phyloP scores from a whole-genome alignment of 2,797 vertebrate genomes.

The Pipistrellus pipistrellus region DNA sequence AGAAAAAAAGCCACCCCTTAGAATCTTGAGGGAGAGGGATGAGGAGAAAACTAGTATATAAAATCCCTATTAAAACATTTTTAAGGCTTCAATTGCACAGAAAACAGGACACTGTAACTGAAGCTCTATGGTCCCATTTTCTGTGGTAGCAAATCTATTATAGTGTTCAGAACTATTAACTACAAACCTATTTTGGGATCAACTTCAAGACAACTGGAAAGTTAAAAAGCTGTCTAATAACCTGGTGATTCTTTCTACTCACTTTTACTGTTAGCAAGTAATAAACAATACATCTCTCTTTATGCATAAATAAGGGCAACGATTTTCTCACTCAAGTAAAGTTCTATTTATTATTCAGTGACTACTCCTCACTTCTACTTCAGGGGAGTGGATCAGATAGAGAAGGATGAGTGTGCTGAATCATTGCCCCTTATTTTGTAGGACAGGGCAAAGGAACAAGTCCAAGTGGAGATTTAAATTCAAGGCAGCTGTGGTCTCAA shows the following conservation, averaged over 20 bases:
- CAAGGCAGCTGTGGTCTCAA: constrained; percentile 71
- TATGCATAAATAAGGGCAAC: constrained; percentile 22
- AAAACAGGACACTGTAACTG: constrained; percentile 49
- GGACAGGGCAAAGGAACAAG: constrained; percentile 42
- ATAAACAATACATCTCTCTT: neutral
- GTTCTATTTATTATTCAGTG: constrained; percentile 33
- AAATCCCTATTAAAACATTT: constrained; percentile 61
- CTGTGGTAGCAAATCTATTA: neutral
- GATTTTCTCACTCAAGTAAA: constrained; percentile 60
- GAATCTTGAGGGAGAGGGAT: constrained; percentile 6
- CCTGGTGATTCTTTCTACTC: constrained; percentile 27
- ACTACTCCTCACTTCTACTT: constrained; percentile 51
- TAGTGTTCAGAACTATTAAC: neutral
- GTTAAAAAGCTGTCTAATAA: constrained; percentile 41
- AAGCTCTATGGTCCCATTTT: constrained; percentile 46
- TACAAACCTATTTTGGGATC: constrained; percentile 34
- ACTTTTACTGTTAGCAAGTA: constrained; percentile 53
- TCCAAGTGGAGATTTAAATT: constrained; percentile 55
- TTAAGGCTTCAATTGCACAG: constrained; percentile 68
- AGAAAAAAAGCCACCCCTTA: constrained; percentile 39
- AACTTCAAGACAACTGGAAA: constrained; percentile 46
- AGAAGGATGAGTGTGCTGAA: neutral
- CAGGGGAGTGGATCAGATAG: neutral
- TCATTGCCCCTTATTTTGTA: constrained; percentile 27
- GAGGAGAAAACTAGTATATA: neutral